Evolutionary conservation across 2,888 invertebrate genomes (phyloP), one percentile per base, ranked within the genome.

Genomic region (Blera fallax): DNA sequence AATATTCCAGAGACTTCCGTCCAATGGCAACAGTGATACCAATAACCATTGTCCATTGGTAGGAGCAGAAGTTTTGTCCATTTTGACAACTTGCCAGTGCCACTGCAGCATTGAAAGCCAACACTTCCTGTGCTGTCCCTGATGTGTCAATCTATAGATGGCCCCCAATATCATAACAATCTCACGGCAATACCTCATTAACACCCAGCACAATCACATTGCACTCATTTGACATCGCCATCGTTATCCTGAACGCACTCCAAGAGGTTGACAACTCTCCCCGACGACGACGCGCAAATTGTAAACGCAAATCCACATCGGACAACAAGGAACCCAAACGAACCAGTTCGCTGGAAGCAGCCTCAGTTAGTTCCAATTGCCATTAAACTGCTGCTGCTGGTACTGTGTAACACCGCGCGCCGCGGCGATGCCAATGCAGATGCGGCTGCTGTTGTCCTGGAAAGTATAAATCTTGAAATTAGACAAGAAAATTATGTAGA

Each of bases 401-500:
- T 52, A 14, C 6, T 37, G 7, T 43, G 14, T 24, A 34, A 29
- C 16, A n/a, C 50, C 58, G 11, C 56, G 27, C 54, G 18, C 8
- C 73, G 0, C 48, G 18, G 0, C 48, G 18, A 34, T 60, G 34
- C 73, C 54, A 48, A 18, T 50, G 50, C 37, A 43, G 62, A 16
- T 54, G 62, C 56, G 21, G 27, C 69, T 69, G 43, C 50, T 72
- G 73, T 62, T 69, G 79, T 84, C 74, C 79, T 62, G 79, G 65
- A 70, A 76, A 65, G 56, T 85, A 85, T 85, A 85, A 85, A 85
- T 85, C 85, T 80, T 77, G 60, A 85, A 85, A 85, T 85, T 85
- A 85, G 85, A 85, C 85, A 85, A 85, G 85, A 85, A 85, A 76
- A 85, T 85, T 85, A 85, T 85, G 85, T 85, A 85, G 85, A 85